These are phyloP conservation scores for Ictalurus punctatus DNA, from an alignment of 2,113 vertebrate species.

Conservation along the genomic window DNA sequence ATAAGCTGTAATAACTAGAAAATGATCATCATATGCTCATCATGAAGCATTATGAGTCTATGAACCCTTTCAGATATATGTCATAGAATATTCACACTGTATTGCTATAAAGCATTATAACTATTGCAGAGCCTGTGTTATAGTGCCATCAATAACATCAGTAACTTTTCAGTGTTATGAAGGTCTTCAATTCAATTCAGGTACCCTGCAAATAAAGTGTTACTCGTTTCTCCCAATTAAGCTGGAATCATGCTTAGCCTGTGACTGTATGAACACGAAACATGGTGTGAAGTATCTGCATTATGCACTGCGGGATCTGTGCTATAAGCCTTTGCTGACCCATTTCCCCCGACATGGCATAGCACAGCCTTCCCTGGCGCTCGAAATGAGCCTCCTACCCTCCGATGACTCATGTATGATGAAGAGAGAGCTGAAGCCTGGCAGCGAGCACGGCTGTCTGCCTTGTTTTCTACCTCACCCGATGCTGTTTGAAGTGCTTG, in stretches of 20 bases:
- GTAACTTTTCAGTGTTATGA: background rate
- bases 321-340: slow-evolving; percentile 47
- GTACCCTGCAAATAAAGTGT: background rate
- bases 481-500: slow-evolving; percentile 46
- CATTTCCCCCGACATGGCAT: slow-evolving; percentile 42
- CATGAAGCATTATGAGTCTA: background rate
- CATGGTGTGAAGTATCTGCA: background rate
- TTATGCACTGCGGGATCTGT: slow-evolving; percentile 17
- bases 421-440: slow-evolving; percentile 41
- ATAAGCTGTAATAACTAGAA: background rate
- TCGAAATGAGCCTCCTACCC: slow-evolving; percentile 44
- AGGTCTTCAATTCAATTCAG: background rate
- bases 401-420: slow-evolving; percentile 47
- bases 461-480: slow-evolving; percentile 51
- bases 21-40: background rate
- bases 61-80: background rate
- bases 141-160: background rate
- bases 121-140: background rate
- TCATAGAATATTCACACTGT: background rate
- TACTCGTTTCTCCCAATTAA: background rate
- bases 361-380: slow-evolving; percentile 31
- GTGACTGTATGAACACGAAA: background rate
- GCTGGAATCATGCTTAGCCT: background rate
- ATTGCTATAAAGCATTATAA: background rate
- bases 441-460: slow-evolving; percentile 29